Evolutionary conservation across 2,797 vertebrate genomes (phyloP).

Genomic region (Cuniculus paca): DNA sequence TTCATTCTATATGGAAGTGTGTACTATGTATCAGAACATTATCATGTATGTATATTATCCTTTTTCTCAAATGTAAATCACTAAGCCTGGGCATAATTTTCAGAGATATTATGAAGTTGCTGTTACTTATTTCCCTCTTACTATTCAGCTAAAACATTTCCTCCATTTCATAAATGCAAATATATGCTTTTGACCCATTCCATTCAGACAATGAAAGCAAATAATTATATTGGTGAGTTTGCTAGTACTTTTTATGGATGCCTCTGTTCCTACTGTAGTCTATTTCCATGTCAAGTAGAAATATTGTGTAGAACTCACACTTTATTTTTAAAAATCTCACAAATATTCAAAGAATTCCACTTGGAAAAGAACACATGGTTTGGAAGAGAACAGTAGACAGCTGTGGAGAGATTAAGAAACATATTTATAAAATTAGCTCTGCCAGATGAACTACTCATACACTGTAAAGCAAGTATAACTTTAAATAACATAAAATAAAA

Average conservation of each 20-base stretch:
- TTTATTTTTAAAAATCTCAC: neutral
- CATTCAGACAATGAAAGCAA: neutral
- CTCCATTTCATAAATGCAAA: neutral
- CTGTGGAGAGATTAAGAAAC: neutral
- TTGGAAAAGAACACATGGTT: neutral
- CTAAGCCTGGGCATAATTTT: neutral
- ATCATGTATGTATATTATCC: neutral
- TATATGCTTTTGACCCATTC: neutral
- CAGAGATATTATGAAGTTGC: neutral
- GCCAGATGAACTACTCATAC: neutral
- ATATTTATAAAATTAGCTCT: neutral
- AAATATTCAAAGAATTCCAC: neutral
- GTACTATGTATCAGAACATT: neutral
- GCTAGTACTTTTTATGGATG: neutral
- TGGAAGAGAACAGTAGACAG: neutral
- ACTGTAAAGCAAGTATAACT: neutral
- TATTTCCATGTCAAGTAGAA: neutral
- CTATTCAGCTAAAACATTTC: neutral
- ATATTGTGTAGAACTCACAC: neutral
- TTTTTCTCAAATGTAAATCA: neutral
- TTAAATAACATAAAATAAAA: neutral
- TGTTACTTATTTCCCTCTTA: neutral
- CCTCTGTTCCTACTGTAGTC: neutral
- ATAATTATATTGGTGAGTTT: neutral
- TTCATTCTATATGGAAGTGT: neutral